Conservation (phyloP, 2,888 invertebrate species). For the Caenorhabditis sp. region DNA sequence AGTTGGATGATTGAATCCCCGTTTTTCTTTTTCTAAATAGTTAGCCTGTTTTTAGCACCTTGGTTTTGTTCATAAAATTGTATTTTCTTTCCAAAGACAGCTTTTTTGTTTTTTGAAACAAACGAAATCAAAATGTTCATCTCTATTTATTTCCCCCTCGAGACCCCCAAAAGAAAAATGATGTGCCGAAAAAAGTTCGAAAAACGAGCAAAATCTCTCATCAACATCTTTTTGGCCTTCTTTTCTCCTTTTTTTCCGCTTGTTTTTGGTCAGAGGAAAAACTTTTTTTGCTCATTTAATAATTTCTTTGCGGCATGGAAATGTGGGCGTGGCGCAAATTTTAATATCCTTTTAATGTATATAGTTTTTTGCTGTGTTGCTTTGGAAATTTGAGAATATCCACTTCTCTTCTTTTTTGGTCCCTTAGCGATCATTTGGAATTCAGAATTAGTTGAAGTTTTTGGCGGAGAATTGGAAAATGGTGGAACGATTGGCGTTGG, state of each 20-base stretch:
- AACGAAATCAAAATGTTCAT: too few species aligned
- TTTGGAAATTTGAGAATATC: too few species aligned
- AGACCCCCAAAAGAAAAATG: neutral
- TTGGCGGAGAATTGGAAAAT: neutral
- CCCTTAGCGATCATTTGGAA: too few species aligned
- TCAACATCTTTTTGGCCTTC: neutral
- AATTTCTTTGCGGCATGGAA: too few species aligned
- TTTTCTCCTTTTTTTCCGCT: neutral
- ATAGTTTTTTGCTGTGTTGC: too few species aligned
- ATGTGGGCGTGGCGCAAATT: too few species aligned
- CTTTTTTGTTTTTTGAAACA: too few species aligned
- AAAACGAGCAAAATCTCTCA: neutral
- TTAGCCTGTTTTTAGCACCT: conserved; percentile 8
- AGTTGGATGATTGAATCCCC: conserved; percentile 59
- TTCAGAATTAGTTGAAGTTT: too few species aligned
- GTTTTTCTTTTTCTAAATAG: too few species aligned
- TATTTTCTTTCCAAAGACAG: neutral
- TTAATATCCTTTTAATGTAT: too few species aligned
- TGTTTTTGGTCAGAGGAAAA: neutral
- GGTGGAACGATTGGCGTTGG: neutral
- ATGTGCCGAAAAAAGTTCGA: neutral
- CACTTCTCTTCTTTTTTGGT: too few species aligned
- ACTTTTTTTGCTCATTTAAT: too few species aligned
- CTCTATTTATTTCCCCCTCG: neutral
- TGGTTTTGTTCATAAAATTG: neutral